These are phyloP conservation scores for Erebia epiphron DNA, from an alignment of 2,888 invertebrate genomes.

Conservation along the genomic window DNA sequence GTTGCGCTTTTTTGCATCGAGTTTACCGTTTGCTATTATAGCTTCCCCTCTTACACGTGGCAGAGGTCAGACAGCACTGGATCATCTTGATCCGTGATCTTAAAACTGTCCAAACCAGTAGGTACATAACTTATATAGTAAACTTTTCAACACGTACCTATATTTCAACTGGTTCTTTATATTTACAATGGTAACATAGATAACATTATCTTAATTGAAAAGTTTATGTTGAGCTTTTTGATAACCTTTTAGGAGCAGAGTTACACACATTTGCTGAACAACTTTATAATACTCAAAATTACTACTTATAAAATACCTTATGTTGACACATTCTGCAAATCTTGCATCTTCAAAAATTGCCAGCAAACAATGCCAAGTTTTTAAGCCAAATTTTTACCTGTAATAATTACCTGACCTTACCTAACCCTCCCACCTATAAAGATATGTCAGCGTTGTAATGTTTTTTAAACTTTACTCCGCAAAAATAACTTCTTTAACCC, in stretches of 20 bases:
- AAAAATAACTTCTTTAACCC: too few relatives aligned
- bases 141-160: not conserved
- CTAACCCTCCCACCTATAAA: too few relatives aligned
- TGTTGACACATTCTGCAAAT: too few relatives aligned
- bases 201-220: slow-evolving; percentile 1
- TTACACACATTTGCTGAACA: not conserved
- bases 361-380: too few relatives aligned
- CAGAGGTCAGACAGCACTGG: not conserved
- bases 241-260: not conserved
- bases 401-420: too few relatives aligned
- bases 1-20: not conserved
- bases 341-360: too few relatives aligned
- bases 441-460: too few relatives aligned
- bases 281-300: too few relatives aligned
- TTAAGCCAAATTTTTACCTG: too few relatives aligned
- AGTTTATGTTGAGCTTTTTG: not conserved
- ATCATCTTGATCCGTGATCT: not conserved
- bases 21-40: not conserved
- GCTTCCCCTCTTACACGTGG: not conserved
- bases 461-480: too few relatives aligned
- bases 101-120: not conserved
- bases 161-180: too few relatives aligned
- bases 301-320: too few relatives aligned
- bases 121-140: not conserved
- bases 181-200: not conserved